These are phyloP conservation scores for Cottoperca gobio DNA, from an alignment of 2,797 vertebrate species.

Conservation along the genomic window DNA sequence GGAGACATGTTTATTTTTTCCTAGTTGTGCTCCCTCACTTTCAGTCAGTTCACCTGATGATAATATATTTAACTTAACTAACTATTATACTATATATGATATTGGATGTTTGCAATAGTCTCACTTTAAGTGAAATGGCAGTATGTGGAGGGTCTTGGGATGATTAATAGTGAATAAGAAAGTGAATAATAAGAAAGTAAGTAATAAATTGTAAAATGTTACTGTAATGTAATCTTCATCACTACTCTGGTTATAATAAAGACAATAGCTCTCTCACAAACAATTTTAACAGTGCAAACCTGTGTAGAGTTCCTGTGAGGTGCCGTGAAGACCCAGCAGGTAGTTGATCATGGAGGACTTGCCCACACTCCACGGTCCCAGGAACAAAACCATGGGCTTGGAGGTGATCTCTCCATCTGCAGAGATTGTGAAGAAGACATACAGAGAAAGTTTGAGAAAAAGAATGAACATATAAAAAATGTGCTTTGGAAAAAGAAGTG, in stretches of 20 bases:
- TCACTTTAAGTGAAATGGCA: background rate
- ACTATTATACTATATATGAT: too few relatives aligned
- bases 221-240: background rate
- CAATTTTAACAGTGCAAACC: slow-evolving; percentile 39
- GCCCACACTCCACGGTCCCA: slow-evolving; percentile 98
- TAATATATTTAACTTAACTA: too few relatives aligned
- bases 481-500: too few relatives aligned
- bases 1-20: too few relatives aligned
- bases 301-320: slow-evolving; percentile 88
- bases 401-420: slow-evolving; percentile 96
- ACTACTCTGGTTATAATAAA: background rate
- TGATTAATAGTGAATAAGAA: background rate
- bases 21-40: too few relatives aligned
- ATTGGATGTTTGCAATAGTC: background rate
- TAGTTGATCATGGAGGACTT: slow-evolving; percentile 99
- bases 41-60: too few relatives aligned
- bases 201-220: background rate
- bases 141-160: background rate
- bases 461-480: too few relatives aligned
- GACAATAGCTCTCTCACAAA: background rate
- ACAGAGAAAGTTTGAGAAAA: too few relatives aligned
- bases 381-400: slow-evolving; percentile 97
- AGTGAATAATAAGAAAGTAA: too few relatives aligned
- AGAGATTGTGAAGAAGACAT: slow-evolving; percentile 4
- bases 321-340: slow-evolving; percentile 92